These are phyloP conservation scores for Ceratosolen fusciceps DNA, from an alignment of 1,140 invertebrate species.

Conservation along the genomic window DNA sequence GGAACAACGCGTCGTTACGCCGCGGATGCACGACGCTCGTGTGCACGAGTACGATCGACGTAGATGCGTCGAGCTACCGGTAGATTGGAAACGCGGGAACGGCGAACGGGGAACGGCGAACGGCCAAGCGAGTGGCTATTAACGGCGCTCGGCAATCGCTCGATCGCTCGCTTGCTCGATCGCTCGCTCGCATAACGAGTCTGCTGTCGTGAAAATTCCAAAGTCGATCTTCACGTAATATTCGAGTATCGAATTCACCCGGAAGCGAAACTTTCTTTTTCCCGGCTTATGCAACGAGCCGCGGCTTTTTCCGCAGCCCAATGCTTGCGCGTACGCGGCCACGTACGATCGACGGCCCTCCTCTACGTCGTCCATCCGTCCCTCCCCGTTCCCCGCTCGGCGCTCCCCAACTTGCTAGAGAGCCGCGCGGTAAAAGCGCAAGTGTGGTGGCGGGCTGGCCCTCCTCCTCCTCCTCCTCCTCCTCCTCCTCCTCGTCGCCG, in stretches of 20 bases:
- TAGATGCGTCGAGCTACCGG: too few relatives aligned
- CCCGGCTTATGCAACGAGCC: conserved; percentile 8
- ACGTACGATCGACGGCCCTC: background rate
- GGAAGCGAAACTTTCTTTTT: conserved; percentile 50
- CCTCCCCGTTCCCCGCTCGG: too few relatives aligned
- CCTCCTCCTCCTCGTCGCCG: too few relatives aligned
- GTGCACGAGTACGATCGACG: too few relatives aligned
- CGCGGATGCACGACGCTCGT: too few relatives aligned
- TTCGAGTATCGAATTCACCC: conserved; percentile 46
- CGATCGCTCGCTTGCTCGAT: background rate
- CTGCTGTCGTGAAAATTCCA: conserved; percentile 41
- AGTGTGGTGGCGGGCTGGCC: background rate
- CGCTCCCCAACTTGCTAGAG: conserved; percentile 29
- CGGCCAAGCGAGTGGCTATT: background rate
- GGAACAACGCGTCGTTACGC: background rate
- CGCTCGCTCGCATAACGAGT: conserved; percentile 37
- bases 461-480: too few relatives aligned
- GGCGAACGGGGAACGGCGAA: too few relatives aligned
- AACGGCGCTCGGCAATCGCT: background rate
- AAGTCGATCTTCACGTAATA: conserved; percentile 50
- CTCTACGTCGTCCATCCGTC: too few relatives aligned
- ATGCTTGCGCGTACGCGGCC: background rate
- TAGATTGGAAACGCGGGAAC: too few relatives aligned
- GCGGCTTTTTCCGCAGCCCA: background rate
- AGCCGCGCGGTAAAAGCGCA: background rate